Percentiles rank a stretch among this genome's conserved stretches.
phyloP scores from a whole-genome alignment of 2,113 vertebrate genomes.

The Eira barbara region DNA sequence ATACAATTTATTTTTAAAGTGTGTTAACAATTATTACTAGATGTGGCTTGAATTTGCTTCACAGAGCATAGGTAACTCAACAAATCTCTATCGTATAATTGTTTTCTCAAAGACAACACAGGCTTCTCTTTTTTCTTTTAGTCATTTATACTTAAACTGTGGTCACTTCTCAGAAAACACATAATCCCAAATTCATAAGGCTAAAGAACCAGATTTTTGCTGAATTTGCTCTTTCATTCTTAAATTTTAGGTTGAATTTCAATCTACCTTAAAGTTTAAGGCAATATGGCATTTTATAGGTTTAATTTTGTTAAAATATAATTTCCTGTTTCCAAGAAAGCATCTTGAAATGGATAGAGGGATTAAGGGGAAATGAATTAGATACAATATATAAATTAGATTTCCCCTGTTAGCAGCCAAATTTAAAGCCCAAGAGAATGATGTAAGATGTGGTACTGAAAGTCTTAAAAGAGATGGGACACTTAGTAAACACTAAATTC shows the following conservation, averaged over 20 bases:
- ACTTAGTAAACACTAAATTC: neutral
- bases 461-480: neutral
- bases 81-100: neutral
- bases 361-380: constrained; percentile 37
- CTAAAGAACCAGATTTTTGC: neutral
- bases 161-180: constrained; percentile 25
- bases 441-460: neutral
- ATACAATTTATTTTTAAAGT: constrained; percentile 28
- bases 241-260: constrained; percentile 44
- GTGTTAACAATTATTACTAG: neutral
- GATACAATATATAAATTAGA: constrained; percentile 41
- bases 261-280: constrained; percentile 26
- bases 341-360: constrained; percentile 25
- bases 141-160: constrained; percentile 13
- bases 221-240: constrained; percentile 39
- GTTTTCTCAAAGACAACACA: neutral
- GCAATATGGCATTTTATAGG: neutral
- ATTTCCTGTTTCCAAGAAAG: constrained; percentile 53
- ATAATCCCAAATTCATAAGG: neutral
- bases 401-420: neutral
- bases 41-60: constrained; percentile 10
- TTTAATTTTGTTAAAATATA: constrained; percentile 18
- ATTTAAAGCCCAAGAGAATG: constrained; percentile 40
- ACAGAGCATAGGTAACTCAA: neutral
- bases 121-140: neutral